Evolutionary conservation across 1,140 invertebrate genomes (phyloP).

Genomic region (Aphis craccivora): DNA sequence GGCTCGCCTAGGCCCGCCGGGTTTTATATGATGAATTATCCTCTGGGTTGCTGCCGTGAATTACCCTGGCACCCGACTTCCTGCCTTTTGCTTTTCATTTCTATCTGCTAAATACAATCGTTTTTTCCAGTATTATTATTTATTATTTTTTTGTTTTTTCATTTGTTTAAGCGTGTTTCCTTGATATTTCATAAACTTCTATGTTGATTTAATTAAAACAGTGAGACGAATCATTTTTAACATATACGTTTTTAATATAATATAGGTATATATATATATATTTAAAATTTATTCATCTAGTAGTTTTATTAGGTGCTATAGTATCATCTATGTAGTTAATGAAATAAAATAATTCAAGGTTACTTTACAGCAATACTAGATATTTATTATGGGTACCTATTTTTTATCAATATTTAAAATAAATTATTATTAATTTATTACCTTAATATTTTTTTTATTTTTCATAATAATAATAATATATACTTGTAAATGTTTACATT

Average conservation of each 20-base stretch:
- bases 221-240: not conserved
- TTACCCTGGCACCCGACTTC: conserved; percentile 50
- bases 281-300: not conserved
- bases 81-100: conserved; percentile 57
- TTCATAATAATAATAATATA: not conserved
- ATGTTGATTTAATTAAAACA: conserved; percentile 19
- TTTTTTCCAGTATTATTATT: conserved; percentile 32
- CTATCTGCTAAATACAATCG: conserved; percentile 33
- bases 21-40: conserved; percentile 58
- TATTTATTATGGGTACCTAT: too few relatives aligned
- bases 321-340: too few relatives aligned
- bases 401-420: too few relatives aligned
- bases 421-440: too few relatives aligned
- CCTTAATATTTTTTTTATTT: too few relatives aligned
- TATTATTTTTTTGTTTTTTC: conserved; percentile 17
- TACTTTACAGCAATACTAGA: too few relatives aligned
- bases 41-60: conserved; percentile 27
- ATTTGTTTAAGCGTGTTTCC: not conserved
- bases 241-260: too few relatives aligned
- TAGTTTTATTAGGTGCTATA: not conserved
- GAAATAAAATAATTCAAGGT: too few relatives aligned
- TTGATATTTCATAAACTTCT: not conserved
- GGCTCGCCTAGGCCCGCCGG: conserved; percentile 41
- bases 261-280: not conserved
- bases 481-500: not conserved